Evolutionary conservation across 2,888 invertebrate species (phyloP), one percentile per base, ranked within the genome.

Genomic region (Andrena hattorfiana): DNA sequence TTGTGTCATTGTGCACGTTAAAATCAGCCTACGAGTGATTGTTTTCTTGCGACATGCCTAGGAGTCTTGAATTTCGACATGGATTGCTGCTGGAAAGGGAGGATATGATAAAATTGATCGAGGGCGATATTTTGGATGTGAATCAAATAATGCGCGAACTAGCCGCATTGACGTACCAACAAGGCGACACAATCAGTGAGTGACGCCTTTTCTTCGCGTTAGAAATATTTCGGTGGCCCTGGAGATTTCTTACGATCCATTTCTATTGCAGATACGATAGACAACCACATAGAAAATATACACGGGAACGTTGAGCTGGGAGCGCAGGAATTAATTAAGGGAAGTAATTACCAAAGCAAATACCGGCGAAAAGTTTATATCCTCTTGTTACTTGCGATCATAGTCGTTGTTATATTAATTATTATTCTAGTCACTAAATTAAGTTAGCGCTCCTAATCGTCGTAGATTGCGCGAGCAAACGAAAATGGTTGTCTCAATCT

Each of bases 61-160:
- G 96, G 91, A 95, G 96, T 62, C 94, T 97, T 59, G 96, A 97
- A 90, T 97, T 97, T 92, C 97, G 98, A 92, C 96, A 97, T 82
- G 97, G 97, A 84, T 95, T 98, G 95, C 93, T 98, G 75, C 90
- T 97, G 51, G 98, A 98, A 89, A 95, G 97, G 67, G 97, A 98
- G 91, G 96, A 96, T 10, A 96, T 97, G 92, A 96, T 98, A 85
- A 95, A 95, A 89, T 96, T 96, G 92, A 97, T 98, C 67, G 98
- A 98, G 93, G 96, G 96, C 0, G 97, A 97, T 92, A 96, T 98
- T 70, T 94, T 98, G 80, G 98, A 98, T 93, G 97, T 98, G 6
- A 97, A 97, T 93, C 96, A 97, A 93, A 97, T 98, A 83, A 97
- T 98, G 97, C 95, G 96, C 76, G 96, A 97, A 63, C 94, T 98